Evolutionary conservation across 2,888 invertebrate species (phyloP), one percentile per base, ranked within the genome.

Genomic region (Caradrina kadenii): DNA sequence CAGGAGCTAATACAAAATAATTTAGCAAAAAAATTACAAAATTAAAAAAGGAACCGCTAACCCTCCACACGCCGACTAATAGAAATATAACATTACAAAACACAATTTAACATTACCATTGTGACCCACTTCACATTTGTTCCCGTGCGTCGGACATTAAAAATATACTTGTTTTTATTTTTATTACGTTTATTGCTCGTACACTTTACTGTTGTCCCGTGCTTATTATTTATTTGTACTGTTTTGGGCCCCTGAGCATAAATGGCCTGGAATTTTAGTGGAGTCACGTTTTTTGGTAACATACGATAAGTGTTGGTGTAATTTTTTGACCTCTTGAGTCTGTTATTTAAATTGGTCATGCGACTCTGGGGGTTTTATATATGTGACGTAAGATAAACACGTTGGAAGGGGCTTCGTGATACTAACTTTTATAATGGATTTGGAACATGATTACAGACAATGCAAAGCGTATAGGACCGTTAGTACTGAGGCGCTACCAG

Each of bases 111-210:
- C 77, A 19, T 42, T 55, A 74, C 65, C 60, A 63, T 72, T 61
- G 49, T 13, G 56, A 62, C 63, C 63, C 69, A 70, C 70, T 80
- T 71, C 60, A 69, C 60, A 72, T 77, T 70, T 63, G 63, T 63
- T 63, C 45, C 70, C 58, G 63, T 66, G 76, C 52, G 72, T 71
- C 42, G 52, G 62, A 70, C 84, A 82, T 85, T 86, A 84, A 83
- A 86, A 81, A 75, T 77, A 81, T 83, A 58, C 73, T 52, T 69
- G 71, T 73, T 76, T 85, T 85, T 81, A 84, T 84, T 82, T 79
- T 85, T 72, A 84, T 81, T 80, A 59, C 78, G 63, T 77, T 76
- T 76, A 82, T 82, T 71, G 61, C 70, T 19, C 63, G 64, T 71
- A 75, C 66, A 66, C 71, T 73, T 74, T 73, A 66, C 73, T 71